Evolutionary conservation across 2,888 invertebrate genomes (phyloP), one percentile per base, ranked within the genome.

Genomic region (Melieria crassipennis): DNA sequence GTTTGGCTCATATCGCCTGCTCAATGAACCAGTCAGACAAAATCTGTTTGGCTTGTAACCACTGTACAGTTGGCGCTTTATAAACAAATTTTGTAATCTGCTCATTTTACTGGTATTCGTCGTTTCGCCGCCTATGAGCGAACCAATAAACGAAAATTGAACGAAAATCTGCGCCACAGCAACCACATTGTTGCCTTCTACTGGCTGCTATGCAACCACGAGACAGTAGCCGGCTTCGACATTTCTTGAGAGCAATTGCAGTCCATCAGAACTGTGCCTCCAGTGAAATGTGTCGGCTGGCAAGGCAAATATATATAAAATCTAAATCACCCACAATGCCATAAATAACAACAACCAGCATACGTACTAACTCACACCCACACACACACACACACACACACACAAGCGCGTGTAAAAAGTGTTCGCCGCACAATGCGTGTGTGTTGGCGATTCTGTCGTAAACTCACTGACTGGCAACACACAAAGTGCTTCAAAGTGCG

Each of bases 181-280:
- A 30, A 1, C 30, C 1, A 30, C 30, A 30, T 30, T 30, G 30
- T 30, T 30, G 3, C 3, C 30, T 3, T 30, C 30, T 30, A 30
- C 30, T 30, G 30, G 30, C 2, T 30, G 30, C 3, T 3, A 30
- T 30, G 30, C 30, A 30, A 2, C 30, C 30, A 30, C 30, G 30
- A 30, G 30, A 30, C 30, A 30, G 30, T 30, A 30, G 30, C 30
- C 3, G 30, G 30, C 30, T 30, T 30, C 30, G 30, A 30, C 2
- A 30, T 30, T 30, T 30, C 30, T 30, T 2, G 30, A 7, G 5
- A 56, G 46, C 16, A 62, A 42, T 62, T 56, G 56, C 48, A 55
- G 69, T 62, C 63, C 56, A 69, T 69, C 48, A 69, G 56, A 69
- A 45, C 30, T 16, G 55, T 47, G 69, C 63, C 69, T 63, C 46